Evolutionary conservation across 2,113 vertebrate species (phyloP), one percentile per base, ranked within the genome.

Genomic region (Tamias sibiricus): DNA sequence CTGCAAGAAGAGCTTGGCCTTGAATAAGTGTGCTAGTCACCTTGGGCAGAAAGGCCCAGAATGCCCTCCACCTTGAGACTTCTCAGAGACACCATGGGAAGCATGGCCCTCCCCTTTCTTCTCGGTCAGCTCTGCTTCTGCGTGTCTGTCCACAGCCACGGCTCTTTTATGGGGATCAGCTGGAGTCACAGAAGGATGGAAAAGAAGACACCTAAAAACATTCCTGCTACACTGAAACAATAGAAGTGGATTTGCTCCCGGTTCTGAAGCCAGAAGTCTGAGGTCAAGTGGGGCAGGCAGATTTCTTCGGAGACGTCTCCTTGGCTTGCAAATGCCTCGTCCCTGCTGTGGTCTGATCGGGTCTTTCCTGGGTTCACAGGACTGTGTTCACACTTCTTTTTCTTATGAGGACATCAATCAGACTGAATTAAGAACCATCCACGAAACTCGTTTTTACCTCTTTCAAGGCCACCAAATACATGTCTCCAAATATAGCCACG

Each of bases 21-120:
- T 42, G 40, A 79, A 62, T 30, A 32, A 82, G 57, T 40, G 54
- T 19, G 17, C 11, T n/a, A 57, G 17, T 91, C 6, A 24, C 20
- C 68, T 59, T 68, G 40, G 30, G 9, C 47, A 37, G 69, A 71
- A 92, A 80, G 30, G 8, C 57, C 37, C 35, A 62, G 37, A 20
- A 6, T 64, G 4, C 2, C 37, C 37, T 26, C 19, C 72, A 35
- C 35, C 13, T 64, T 49, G 57, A 77, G 19, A 52, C 9, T 35
- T 44, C 74, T 77, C 47, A 28, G 57, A 26, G 6, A 8, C 3
- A 14, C 1, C n/a, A 22, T 10, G 40, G 12, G 69, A 42, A 57
- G 52, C 81, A 28, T 10, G 2, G 64, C 0, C 26, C 44, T 35
- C 30, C 11, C 2, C 1, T 0, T 1, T 16, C 20, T 17, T 82